These are phyloP conservation scores for Hemaris fuciformis DNA, from an alignment of 2,888 invertebrate genomes.

Conservation along the genomic window DNA sequence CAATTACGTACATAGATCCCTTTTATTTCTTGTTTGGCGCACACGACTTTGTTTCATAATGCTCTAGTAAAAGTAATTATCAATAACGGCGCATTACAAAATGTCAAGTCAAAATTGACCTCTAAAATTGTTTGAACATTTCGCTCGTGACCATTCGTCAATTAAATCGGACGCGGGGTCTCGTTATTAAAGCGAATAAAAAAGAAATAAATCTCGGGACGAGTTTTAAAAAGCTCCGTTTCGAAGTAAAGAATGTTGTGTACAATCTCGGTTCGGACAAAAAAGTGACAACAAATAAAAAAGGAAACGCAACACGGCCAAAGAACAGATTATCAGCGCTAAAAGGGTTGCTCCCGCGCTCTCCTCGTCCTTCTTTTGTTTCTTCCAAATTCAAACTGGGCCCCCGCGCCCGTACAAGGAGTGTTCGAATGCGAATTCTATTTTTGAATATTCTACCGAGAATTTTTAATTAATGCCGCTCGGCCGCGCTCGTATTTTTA, in stretches of 20 bases:
- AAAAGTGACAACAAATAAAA: constrained; percentile 81
- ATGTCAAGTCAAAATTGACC: constrained; percentile 55
- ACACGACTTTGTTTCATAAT: constrained; percentile 23
- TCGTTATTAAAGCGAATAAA: constrained; percentile 71
- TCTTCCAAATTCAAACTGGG: constrained; percentile 78
- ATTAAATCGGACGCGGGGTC: constrained; percentile 71
- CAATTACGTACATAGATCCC: constrained; percentile 22
- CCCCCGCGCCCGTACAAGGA: constrained; percentile 75
- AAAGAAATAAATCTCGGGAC: constrained; percentile 70
- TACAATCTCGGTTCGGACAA: constrained; percentile 79
- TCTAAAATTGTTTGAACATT: constrained; percentile 60
- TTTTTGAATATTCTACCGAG: constrained; percentile 82
- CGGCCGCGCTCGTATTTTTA: constrained; percentile 77
- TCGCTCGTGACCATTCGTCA: constrained; percentile 75
- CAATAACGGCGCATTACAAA: constrained; percentile 29
- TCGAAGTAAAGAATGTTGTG: constrained; percentile 82
- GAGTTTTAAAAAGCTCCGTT: constrained; percentile 78
- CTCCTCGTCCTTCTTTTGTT: constrained; percentile 78
- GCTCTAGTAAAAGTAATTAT: constrained; percentile 33
- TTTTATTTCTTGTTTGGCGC: constrained; percentile 18
- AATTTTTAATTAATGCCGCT: constrained; percentile 82
- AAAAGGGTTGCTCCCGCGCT: constrained; percentile 81
- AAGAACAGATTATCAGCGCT: constrained; percentile 82
- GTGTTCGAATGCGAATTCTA: constrained; percentile 81
- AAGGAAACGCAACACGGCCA: constrained; percentile 74